Base-by-base conservation (phyloP, 2,113 vertebrate genomes). In the Boulengeromyrus knoepffleri region DNA sequence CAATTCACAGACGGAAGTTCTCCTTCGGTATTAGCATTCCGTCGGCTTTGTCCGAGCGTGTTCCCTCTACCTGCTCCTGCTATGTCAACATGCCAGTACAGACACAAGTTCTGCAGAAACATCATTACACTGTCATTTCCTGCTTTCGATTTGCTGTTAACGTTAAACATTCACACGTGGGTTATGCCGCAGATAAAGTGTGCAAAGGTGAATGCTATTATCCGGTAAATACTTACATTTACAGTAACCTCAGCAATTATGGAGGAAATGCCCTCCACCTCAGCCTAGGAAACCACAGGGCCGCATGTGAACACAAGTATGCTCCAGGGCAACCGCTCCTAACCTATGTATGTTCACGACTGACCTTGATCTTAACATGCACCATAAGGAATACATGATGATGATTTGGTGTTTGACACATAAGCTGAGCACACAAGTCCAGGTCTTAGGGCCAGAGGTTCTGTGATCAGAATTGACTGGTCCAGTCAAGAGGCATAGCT, bases 91-190 rank as follows among this genome's bases (percentile, higher is more conserved):
- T 77, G 70, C 89, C 39, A 91, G 91, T 89, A 90, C 91, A 80
- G 89, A 88, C 89, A 90, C 27, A 50, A 52, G 50, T 90, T 53
- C 87, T 83, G 87, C 70, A 62, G 62, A 58, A 46, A 87, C 87
- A 27, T 93, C 92, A 93, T 92, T 92, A 92, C 90, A 91, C 90
- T 90, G 90, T 90, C 90, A 91, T 90, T 91, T 91, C 58, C 85
- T 91, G 92, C 89, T 83, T 91, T 92, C 91, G 90, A 92, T 93
- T 92, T 89, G 91, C 77, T 80, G 90, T 91, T 92, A 91, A 90
- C 90, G 91, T 93, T 93, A 92, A 93, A 91, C 74, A 90, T 53
- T 85, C 90, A 90, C 89, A 90, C 92, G 92, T 92, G 88, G 92
- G 90, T 89, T 85, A 89, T 89, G 90, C 90, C 50, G 84, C 89